phyloP scores from a whole-genome alignment of 1,140 invertebrate species.

The Yoshiicerus persimilis region DNA sequence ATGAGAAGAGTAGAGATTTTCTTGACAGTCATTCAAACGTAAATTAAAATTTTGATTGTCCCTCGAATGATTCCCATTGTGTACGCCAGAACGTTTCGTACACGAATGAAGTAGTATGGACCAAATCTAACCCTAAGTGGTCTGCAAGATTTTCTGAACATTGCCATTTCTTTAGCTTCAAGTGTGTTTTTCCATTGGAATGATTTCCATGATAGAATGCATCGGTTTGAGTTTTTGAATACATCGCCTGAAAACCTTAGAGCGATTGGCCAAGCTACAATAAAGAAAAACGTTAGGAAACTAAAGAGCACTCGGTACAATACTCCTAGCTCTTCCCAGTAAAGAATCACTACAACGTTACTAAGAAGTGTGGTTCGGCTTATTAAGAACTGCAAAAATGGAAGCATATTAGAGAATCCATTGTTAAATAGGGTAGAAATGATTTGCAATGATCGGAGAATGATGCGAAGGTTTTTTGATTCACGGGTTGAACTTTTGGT shows the following conservation, averaged over 20 bases:
- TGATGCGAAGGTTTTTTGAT: neutral
- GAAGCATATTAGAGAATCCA: neutral
- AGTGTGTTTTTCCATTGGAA: neutral
- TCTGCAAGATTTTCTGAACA: neutral
- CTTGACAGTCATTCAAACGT: neutral
- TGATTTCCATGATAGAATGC: neutral
- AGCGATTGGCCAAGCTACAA: neutral
- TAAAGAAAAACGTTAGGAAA: neutral
- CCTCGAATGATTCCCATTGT: neutral
- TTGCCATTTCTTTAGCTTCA: neutral
- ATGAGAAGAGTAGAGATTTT: no score
- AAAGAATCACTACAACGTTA: neutral
- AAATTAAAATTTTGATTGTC: neutral
- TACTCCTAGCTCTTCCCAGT: neutral
- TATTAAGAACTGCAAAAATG: neutral
- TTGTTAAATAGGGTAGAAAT: neutral
- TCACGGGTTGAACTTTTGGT: neutral
- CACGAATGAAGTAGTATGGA: neutral
- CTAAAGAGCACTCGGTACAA: neutral
- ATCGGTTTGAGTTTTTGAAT: neutral
- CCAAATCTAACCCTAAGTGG: neutral
- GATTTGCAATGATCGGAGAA: neutral
- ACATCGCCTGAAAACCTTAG: neutral
- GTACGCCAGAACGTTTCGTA: neutral
- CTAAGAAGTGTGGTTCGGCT: neutral